A percentile compares a stretch with the other conserved stretches of the same genome.
Conservation (phyloP, 1,140 invertebrate genomes). For the Drosophila melanogaster region DNA sequence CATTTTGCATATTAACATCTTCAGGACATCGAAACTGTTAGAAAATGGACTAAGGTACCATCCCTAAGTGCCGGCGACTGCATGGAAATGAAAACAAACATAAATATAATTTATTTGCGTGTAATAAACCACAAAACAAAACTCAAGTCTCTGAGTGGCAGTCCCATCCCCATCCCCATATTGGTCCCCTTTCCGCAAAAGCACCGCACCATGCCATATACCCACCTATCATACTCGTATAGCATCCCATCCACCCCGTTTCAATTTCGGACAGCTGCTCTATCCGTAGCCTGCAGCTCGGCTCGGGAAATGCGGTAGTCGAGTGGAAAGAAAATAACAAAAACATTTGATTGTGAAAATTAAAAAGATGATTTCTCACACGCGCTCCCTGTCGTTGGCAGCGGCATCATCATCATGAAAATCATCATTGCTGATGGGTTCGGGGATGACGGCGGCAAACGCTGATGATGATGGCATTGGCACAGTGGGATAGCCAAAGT, state of each 20-base stretch:
- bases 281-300: constrained; percentile 16
- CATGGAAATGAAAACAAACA: constrained; percentile 68
- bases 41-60: background rate
- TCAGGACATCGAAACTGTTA: background rate
- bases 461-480: constrained; percentile 30
- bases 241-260: constrained; percentile 30
- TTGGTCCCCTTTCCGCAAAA: background rate
- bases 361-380: constrained; percentile 82
- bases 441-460: constrained; percentile 24
- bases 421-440: constrained; percentile 32
- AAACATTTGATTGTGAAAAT: constrained; percentile 80
- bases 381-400: constrained; percentile 45
- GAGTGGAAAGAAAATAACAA: constrained; percentile 60
- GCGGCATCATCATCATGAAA: constrained; percentile 28
- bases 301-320: constrained; percentile 49
- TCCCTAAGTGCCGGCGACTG: constrained; percentile 11
- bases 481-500: constrained; percentile 4
- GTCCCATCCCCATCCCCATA: constrained; percentile 1
- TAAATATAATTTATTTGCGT: constrained; percentile 82
- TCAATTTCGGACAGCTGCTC: constrained; percentile 69
- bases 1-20: background rate
- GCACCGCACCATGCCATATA: constrained; percentile 2
- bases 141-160: constrained; percentile 34
- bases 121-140: constrained; percentile 81
- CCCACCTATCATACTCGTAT: constrained; percentile 13